Evolutionary conservation across 2,888 invertebrate genomes (phyloP).

Genomic region (Tanytarsus gracilentus): DNA sequence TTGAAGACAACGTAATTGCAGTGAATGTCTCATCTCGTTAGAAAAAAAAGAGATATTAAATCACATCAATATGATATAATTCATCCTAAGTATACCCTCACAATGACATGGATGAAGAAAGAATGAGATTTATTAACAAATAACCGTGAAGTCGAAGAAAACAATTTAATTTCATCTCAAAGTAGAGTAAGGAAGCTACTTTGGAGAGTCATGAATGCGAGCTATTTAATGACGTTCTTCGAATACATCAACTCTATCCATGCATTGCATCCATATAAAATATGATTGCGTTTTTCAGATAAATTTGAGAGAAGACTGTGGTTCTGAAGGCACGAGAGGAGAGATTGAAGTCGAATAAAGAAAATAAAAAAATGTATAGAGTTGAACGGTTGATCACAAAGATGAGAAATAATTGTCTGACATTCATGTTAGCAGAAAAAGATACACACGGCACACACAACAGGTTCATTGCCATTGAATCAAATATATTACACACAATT

Average conservation of each 20-base stretch:
- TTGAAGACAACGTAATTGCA: too few relatives aligned
- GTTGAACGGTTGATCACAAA: conserved; percentile 26
- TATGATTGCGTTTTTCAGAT: neutral
- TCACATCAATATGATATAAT: neutral
- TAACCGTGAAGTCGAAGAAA: neutral
- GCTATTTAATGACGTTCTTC: too few relatives aligned
- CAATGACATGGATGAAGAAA: too few relatives aligned
- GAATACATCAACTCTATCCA: too few relatives aligned
- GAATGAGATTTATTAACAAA: neutral
- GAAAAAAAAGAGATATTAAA: too few relatives aligned
- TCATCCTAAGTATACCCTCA: neutral
- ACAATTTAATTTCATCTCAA: neutral
- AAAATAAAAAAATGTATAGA: neutral
- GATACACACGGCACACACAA: conserved; percentile 11
- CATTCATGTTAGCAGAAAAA: conserved; percentile 26
- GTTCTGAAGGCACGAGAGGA: too few relatives aligned
- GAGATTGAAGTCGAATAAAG: neutral
- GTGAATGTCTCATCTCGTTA: too few relatives aligned
- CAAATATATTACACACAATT: conserved; percentile 8
- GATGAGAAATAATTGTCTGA: conserved; percentile 25
- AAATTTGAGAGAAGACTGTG: neutral
- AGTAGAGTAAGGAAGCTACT: too few relatives aligned
- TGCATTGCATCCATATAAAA: too few relatives aligned
- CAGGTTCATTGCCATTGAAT: conserved; percentile 27
- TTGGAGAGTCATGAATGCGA: too few relatives aligned